These are phyloP conservation scores for Ophion obscuratus DNA, from an alignment of 2,888 invertebrate species.

Conservation along the genomic window DNA sequence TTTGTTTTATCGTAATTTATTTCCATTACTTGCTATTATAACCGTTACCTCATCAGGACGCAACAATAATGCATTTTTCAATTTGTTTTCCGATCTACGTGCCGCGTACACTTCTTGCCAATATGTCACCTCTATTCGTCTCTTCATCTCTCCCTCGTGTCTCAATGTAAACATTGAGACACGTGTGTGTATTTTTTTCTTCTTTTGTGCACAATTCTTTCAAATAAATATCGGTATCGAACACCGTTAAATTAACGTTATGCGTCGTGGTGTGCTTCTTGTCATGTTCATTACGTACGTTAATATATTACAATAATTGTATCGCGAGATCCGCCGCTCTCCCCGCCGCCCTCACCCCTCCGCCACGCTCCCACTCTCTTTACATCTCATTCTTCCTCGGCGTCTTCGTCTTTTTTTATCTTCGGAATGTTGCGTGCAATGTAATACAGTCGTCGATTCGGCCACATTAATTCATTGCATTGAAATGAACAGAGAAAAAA, in stretches of 20 bases:
- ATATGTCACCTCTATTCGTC: slow-evolving; percentile 23
- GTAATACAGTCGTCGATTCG: slow-evolving; percentile 53
- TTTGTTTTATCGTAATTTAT: background rate
- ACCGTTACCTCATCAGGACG: background rate
- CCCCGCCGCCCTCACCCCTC: background rate
- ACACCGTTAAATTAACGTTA: slow-evolving; percentile 38
- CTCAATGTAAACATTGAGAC: no score
- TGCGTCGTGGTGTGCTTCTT: slow-evolving; percentile 32
- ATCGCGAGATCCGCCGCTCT: slow-evolving; percentile 10
- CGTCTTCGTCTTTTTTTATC: slow-evolving; percentile 40
- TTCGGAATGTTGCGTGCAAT: slow-evolving; percentile 70
- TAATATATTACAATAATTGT: slow-evolving; percentile 17
- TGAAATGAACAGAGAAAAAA: slow-evolving; percentile 22
- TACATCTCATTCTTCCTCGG: slow-evolving; percentile 11
- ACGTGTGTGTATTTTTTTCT: background rate
- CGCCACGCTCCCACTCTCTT: background rate
- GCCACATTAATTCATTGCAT: slow-evolving; percentile 43
- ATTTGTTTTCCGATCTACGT: slow-evolving; percentile 9
- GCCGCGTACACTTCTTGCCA: slow-evolving; percentile 8
- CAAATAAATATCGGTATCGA: slow-evolving; percentile 29
- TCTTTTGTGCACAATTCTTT: slow-evolving; percentile 36
- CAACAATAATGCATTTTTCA: slow-evolving; percentile 22
- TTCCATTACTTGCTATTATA: slow-evolving; percentile 14
- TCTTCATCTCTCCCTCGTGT: slow-evolving; percentile 23
- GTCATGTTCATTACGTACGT: slow-evolving; percentile 45